Evolutionary conservation across 2,797 vertebrate genomes (phyloP).

Genomic region (Amblyopsis hoosieri): DNA sequence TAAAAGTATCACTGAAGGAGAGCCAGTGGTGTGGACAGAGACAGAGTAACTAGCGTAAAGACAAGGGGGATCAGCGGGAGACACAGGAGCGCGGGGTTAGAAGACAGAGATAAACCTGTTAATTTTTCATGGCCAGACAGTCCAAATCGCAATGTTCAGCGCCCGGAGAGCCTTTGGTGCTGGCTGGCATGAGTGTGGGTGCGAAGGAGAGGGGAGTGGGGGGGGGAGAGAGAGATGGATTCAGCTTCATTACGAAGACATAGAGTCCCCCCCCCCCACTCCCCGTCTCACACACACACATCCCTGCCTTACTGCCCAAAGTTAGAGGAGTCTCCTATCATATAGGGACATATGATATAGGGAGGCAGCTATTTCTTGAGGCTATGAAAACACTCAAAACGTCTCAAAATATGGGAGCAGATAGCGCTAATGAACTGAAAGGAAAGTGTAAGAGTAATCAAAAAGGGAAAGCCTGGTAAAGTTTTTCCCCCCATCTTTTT

Average conservation of each 20-base stretch:
- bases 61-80: conserved; percentile 25
- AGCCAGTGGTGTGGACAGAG: conserved; percentile 10
- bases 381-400: conserved; percentile 66
- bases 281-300: conserved; percentile 45
- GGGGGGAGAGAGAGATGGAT: conserved; percentile 59
- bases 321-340: conserved; percentile 68
- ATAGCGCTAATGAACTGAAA: conserved; percentile 62
- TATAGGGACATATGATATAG: conserved; percentile 62
- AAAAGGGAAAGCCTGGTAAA: conserved; percentile 47
- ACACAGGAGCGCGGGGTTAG: conserved; percentile 24
- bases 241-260: conserved; percentile 65
- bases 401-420: conserved; percentile 61
- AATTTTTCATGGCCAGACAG: conserved; percentile 79
- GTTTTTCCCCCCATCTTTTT: conserved; percentile 27
- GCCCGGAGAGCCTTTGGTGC: conserved; percentile 75
- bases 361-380: conserved; percentile 53
- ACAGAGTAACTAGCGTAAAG: conserved; percentile 63
- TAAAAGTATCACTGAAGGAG: conserved; percentile 24
- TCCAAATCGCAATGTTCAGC: conserved; percentile 74
- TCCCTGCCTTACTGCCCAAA: conserved; percentile 60
- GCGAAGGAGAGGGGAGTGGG: conserved; percentile 18
- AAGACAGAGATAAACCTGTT: conserved; percentile 79
- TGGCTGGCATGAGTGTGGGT: conserved; percentile 53
- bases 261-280: conserved; percentile 33
- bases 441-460: conserved; percentile 61